These are phyloP conservation scores for Galagoides demidoff DNA, from an alignment of 2,797 vertebrate species.

Conservation along the genomic window DNA sequence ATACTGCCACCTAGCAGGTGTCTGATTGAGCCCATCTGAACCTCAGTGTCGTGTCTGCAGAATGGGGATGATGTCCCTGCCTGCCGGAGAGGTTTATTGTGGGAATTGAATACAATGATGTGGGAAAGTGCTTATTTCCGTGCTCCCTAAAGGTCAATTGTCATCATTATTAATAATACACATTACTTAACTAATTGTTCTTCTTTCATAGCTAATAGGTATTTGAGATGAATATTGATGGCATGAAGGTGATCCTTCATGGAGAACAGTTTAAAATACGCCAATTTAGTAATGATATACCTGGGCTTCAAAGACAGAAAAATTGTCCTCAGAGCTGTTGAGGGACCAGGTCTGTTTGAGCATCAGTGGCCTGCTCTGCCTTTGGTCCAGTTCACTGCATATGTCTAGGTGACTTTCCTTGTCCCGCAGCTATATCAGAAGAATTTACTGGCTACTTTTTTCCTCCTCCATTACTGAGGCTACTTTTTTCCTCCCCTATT, in stretches of 20 bases:
- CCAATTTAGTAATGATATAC: neutral
- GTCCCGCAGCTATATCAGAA: neutral
- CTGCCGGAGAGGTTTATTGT: neutral
- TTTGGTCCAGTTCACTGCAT: neutral
- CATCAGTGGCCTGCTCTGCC: neutral
- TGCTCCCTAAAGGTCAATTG: neutral
- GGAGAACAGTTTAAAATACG: neutral
- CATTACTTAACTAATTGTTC: neutral
- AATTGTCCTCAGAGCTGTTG: neutral
- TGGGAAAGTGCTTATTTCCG: neutral
- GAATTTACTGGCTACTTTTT: neutral
- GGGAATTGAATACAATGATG: neutral
- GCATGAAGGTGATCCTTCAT: neutral
- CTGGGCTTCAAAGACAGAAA: neutral
- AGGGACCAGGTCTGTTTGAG: neutral
- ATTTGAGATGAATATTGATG: slow-evolving; percentile 15
- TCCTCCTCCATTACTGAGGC: neutral
- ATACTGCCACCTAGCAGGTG: neutral
- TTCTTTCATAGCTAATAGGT: neutral
- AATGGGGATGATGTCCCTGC: neutral
- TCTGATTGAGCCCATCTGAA: neutral
- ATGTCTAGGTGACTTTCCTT: neutral
- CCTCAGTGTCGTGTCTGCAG: neutral
- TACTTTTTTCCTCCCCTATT: neutral
- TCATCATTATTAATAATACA: neutral